phyloP scores from a whole-genome alignment of 2,797 vertebrate species.

The Crenichthys baileyi region DNA sequence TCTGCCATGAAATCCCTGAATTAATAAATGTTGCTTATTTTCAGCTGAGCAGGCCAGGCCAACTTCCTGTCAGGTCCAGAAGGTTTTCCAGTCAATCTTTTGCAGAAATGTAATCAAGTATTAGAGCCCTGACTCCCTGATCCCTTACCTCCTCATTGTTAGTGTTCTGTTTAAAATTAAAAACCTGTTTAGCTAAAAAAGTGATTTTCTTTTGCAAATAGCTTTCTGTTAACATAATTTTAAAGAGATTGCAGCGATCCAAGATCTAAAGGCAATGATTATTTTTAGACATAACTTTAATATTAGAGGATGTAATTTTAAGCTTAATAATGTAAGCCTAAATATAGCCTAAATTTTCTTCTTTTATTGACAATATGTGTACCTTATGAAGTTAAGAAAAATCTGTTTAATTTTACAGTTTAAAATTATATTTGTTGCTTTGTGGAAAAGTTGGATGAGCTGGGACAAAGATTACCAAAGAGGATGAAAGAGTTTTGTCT shows the following conservation, averaged over 20 bases:
- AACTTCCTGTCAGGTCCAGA: constrained; percentile 75
- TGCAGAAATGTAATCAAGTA: constrained; percentile 75
- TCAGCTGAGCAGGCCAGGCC: constrained; percentile 70
- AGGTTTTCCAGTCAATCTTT: constrained; percentile 79
- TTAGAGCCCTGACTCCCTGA: neutral
- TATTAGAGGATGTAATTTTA: neutral
- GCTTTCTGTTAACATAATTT: neutral
- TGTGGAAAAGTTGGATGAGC: neutral
- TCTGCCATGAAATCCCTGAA: constrained; percentile 70
- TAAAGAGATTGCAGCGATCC: neutral
- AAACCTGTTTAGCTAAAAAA: neutral
- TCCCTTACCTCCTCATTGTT: neutral
- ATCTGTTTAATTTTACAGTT: neutral
- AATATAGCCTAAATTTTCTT: no score
- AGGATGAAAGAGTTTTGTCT: neutral
- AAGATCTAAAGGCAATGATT: neutral
- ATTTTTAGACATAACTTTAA: neutral
- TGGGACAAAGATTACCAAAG: neutral
- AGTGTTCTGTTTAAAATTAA: constrained; percentile 6
- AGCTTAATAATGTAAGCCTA: neutral
- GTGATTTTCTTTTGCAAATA: neutral
- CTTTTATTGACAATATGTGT: neutral
- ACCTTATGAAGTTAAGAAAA: neutral
- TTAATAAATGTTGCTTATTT: constrained; percentile 76
- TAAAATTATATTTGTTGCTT: neutral